Evolutionary conservation across 2,797 vertebrate genomes (phyloP).

Genomic region (Sebastes taczanowskii): DNA sequence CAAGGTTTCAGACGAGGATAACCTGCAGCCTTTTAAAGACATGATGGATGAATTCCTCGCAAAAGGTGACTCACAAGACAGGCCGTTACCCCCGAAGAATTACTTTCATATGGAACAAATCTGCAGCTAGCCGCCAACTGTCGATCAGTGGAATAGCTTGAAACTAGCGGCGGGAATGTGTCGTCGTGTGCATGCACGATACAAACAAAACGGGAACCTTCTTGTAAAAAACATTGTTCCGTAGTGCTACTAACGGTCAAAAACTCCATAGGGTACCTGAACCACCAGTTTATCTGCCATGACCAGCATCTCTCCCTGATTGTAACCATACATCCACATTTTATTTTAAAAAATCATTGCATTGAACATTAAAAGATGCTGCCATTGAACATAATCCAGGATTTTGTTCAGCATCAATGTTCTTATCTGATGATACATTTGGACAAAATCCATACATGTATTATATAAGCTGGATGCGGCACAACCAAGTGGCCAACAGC

Average conservation of each 20-base stretch:
- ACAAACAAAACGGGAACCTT: too few relatives aligned
- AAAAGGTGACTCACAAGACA: constrained; percentile 83
- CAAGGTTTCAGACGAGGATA: constrained; percentile 88
- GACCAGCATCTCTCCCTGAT: neutral
- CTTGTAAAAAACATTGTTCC: too few relatives aligned
- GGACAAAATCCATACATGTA: neutral
- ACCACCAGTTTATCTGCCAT: neutral
- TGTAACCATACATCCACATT: neutral
- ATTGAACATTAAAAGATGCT: neutral
- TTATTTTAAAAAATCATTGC: neutral
- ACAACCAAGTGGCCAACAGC: too few relatives aligned
- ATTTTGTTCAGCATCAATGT: neutral
- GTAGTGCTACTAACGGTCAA: too few relatives aligned
- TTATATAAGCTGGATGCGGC: too few relatives aligned
- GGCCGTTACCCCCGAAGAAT: too few relatives aligned
- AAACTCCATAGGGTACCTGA: neutral
- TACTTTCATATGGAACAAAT: neutral
- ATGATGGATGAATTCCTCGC: constrained; percentile 93
- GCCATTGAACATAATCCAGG: neutral
- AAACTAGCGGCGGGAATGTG: neutral
- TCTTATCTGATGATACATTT: neutral
- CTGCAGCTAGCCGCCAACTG: neutral
- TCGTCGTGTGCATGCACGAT: neutral
- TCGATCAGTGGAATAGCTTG: neutral
- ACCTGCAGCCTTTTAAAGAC: constrained; percentile 95